Conservation (phyloP, 1,140 invertebrate genomes). For the Drosophila littoralis region DNA sequence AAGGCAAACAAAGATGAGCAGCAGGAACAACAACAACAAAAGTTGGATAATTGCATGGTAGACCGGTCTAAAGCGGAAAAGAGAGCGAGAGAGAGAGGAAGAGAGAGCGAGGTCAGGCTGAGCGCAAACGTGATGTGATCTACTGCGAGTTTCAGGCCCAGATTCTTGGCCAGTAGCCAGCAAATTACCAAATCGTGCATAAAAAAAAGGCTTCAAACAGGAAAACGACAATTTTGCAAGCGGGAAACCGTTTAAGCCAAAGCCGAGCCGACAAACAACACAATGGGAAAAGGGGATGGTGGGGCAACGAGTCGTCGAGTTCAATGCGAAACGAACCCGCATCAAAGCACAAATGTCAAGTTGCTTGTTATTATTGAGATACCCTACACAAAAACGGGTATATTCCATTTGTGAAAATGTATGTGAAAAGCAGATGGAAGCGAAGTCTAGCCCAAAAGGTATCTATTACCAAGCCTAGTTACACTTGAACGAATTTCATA, state of each 20-base stretch:
- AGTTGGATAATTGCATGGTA: constrained; percentile 30
- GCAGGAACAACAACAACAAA: constrained; percentile 4
- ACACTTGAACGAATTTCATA: too few relatives aligned
- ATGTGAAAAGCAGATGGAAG: not conserved
- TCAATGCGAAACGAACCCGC: constrained; percentile 38
- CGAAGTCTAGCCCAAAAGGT: too few relatives aligned
- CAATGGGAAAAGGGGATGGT: constrained; percentile 8
- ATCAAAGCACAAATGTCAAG: constrained; percentile 57
- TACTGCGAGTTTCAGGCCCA: constrained; percentile 5
- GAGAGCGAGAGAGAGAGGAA: constrained; percentile 1
- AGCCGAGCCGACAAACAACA: constrained; percentile 13
- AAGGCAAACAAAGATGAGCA: constrained; percentile 20
- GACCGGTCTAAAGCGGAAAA: constrained; percentile 1
- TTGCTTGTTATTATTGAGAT: constrained; percentile 16
- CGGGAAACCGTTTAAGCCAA: constrained; percentile 27
- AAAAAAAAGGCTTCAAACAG: constrained; percentile 46
- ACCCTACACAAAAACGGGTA: not conserved
- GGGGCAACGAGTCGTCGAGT: not conserved
- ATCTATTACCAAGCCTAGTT: too few relatives aligned
- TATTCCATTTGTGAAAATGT: not conserved
- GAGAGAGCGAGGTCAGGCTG: not conserved
- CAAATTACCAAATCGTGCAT: constrained; percentile 75
- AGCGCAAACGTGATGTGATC: constrained; percentile 8
- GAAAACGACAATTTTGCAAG: constrained; percentile 73
- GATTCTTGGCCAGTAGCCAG: constrained; percentile 59